Conservation (phyloP, 2,113 vertebrate species). For the Notarius lentiginosus region DNA sequence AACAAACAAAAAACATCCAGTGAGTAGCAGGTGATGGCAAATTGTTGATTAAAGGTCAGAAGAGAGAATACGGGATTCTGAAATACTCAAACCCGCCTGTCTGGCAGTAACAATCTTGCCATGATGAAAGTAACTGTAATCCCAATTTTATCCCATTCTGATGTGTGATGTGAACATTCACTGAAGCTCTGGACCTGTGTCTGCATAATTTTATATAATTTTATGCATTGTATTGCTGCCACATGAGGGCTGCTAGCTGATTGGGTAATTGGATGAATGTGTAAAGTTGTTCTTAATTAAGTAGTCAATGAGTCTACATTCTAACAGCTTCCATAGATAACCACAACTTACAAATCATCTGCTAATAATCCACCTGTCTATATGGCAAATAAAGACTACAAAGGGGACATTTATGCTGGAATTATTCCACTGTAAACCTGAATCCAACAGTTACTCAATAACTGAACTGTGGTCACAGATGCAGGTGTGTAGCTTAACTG, state of each 20-base stretch:
- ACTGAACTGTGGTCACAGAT: conserved; percentile 34
- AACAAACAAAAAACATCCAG: not conserved
- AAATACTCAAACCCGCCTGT: not conserved
- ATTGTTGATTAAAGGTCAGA: not conserved
- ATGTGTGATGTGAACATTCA: not conserved
- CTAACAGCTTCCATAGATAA: conserved; percentile 60
- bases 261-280: not conserved
- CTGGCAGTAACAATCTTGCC: not conserved
- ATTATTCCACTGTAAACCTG: not conserved
- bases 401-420: conserved; percentile 30
- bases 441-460: conserved; percentile 5
- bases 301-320: conserved; percentile 38
- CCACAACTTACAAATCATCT: conserved; percentile 60
- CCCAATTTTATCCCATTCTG: not conserved
- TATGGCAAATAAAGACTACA: conserved; percentile 62
- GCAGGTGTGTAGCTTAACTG: conserved; percentile 23
- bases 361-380: conserved; percentile 65
- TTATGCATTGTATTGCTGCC: not conserved
- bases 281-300: not conserved
- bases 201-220: not conserved
- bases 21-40: not conserved
- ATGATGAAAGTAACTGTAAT: not conserved
- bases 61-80: not conserved
- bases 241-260: not conserved
- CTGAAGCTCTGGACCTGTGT: not conserved